Conservation (phyloP, 2,888 invertebrate genomes). For the Andricus quercusramuli region DNA sequence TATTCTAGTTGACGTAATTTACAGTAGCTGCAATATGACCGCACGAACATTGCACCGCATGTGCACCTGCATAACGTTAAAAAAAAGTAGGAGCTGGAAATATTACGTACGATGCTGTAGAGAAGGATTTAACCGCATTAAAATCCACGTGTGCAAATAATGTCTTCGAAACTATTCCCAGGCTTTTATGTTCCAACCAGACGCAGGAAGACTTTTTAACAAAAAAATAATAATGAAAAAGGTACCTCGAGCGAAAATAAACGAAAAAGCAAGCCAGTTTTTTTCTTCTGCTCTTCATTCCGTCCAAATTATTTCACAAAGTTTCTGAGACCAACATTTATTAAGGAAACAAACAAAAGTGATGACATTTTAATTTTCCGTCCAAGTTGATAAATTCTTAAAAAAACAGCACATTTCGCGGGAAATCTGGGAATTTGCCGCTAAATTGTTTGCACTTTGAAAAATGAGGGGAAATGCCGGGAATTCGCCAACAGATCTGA, state of each 20-base stretch:
- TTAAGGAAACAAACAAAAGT: no score
- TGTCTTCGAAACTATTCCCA: slow-evolving; percentile 42
- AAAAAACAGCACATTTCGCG: no score
- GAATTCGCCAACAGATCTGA: no score
- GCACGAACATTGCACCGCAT: slow-evolving; percentile 29
- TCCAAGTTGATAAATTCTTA: no score
- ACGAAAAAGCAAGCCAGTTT: background rate
- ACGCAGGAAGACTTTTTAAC: background rate
- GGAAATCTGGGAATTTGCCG: no score
- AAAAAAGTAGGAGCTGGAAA: slow-evolving; percentile 22
- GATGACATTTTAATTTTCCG: no score
- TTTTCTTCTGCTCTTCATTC: background rate
- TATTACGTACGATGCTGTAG: slow-evolving; percentile 21
- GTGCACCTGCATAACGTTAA: slow-evolving; percentile 29
- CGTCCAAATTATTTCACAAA: no score
- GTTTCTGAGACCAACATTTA: no score
- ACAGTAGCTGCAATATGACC: slow-evolving; percentile 35
- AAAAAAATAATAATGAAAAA: background rate
- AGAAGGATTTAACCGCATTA: slow-evolving; percentile 43
- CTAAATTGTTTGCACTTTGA: no score
- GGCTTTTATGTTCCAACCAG: background rate
- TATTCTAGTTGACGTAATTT: slow-evolving; percentile 31
- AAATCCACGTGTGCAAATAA: slow-evolving; percentile 47
- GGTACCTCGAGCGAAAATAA: background rate
- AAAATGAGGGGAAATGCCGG: no score